Conservation (phyloP, 2,113 vertebrate species). For the Macheiramphus alcinus region DNA sequence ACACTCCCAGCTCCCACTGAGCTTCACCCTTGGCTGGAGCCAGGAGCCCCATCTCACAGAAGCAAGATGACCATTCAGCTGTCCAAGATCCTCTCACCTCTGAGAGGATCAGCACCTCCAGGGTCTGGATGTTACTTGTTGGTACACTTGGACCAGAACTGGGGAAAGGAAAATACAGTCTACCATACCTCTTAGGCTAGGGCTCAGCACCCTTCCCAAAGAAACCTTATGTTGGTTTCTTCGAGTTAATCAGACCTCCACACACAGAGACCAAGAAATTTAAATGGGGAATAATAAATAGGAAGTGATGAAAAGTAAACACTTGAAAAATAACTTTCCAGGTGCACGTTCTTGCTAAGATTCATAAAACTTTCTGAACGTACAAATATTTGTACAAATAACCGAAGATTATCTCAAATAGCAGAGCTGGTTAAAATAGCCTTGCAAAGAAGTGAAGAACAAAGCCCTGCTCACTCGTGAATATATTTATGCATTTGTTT, state of each 20-base stretch:
- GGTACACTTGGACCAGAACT: neutral
- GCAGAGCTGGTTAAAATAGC: slow-evolving; percentile 16
- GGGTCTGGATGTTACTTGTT: neutral
- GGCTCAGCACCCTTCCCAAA: neutral
- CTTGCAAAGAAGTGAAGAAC: slow-evolving; percentile 33
- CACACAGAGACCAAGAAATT: neutral
- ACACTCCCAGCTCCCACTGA: neutral
- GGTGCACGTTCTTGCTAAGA: neutral
- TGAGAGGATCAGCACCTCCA: neutral
- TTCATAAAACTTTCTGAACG: neutral
- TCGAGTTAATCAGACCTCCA: neutral
- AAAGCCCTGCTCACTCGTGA: slow-evolving; percentile 6
- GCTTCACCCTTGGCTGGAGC: neutral
- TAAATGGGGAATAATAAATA: neutral
- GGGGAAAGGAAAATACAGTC: neutral
- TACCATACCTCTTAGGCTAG: neutral
- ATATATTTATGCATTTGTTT: slow-evolving; percentile 55
- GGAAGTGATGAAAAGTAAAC: neutral
- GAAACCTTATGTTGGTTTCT: neutral
- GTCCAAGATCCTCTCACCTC: accelerated
- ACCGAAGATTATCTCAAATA: neutral
- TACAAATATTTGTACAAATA: neutral
- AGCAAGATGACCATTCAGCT: neutral
- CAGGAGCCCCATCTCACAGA: neutral
- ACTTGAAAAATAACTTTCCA: neutral